Evolutionary conservation across 2,797 vertebrate species (phyloP).

Genomic region (Gadopsis bispinosus): DNA sequence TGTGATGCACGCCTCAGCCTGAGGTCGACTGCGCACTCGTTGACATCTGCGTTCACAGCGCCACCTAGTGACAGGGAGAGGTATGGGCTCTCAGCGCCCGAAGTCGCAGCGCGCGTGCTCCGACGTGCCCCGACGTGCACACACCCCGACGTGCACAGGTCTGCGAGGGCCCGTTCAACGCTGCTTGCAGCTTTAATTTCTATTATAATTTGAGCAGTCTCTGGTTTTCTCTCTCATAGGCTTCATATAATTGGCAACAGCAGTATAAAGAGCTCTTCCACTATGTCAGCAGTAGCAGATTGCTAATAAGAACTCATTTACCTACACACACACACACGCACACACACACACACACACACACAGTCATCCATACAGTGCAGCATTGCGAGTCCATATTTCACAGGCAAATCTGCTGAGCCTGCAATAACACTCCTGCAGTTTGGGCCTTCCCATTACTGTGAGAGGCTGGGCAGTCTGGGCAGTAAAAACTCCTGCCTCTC

Average conservation of each 20-base stretch:
- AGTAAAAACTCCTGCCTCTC: constrained; percentile 79
- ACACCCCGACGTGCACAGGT: too few species aligned
- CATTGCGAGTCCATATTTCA: constrained; percentile 79
- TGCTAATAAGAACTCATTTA: constrained; percentile 66
- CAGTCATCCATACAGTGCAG: constrained; percentile 45
- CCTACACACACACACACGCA: constrained; percentile 13
- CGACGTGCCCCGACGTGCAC: too few species aligned
- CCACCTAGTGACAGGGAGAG: too few species aligned
- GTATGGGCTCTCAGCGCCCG: too few species aligned
- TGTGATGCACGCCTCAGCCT: too few species aligned
- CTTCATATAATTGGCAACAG: constrained; percentile 25
- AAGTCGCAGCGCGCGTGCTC: too few species aligned
- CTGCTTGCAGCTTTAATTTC: too few species aligned
- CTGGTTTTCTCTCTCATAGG: constrained; percentile 22
- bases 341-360: constrained; percentile 31
- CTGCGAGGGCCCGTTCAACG: too few species aligned
- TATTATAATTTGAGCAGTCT: constrained; percentile 3
- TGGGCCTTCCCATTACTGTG: constrained; percentile 74
- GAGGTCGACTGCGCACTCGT: too few species aligned
- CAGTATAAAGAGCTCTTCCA: constrained; percentile 10
- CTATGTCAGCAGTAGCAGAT: constrained; percentile 49
- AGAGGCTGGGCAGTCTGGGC: constrained; percentile 60
- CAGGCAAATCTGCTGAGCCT: constrained; percentile 76
- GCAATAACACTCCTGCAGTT: constrained; percentile 77
- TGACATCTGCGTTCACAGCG: too few species aligned